Conservation (phyloP, 2,113 vertebrate genomes). For the Laticauda laticaudata region DNA sequence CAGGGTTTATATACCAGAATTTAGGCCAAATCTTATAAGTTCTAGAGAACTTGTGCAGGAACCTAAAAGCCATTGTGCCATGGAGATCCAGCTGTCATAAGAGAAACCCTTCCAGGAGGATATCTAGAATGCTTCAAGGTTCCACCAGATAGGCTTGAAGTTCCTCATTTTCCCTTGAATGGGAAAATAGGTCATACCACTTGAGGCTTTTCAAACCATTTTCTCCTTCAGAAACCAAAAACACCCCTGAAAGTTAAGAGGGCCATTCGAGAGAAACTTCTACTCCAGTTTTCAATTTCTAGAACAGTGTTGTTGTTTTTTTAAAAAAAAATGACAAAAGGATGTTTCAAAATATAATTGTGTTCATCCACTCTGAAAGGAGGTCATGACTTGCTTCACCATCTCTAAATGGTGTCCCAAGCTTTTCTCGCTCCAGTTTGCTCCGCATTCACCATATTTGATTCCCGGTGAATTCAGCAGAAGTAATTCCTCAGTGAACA, state of each 20-base stretch:
- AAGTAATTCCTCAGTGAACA: background rate
- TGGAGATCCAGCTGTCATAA: background rate
- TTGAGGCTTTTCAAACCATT: background rate
- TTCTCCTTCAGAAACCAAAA: background rate
- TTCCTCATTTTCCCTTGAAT: background rate
- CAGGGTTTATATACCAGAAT: background rate
- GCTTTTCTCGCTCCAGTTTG: background rate
- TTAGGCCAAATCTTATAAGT: background rate
- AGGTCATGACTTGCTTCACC: background rate
- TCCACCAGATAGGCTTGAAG: background rate
- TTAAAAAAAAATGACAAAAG: background rate
- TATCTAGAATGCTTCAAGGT: background rate
- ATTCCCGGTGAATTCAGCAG: background rate
- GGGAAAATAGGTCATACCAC: too few species aligned
- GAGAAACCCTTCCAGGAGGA: background rate
- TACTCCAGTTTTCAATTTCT: background rate
- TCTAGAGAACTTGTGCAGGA: too few species aligned
- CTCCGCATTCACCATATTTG: background rate
- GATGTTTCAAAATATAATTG: background rate
- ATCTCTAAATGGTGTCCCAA: background rate
- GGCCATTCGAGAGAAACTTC: background rate
- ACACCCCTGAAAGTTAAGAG: background rate
- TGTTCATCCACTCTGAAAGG: background rate
- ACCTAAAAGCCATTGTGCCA: accelerated
- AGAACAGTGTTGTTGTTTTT: background rate